phyloP scores from a whole-genome alignment of 2,113 vertebrate species.

The Argyrosomus japonicus region DNA sequence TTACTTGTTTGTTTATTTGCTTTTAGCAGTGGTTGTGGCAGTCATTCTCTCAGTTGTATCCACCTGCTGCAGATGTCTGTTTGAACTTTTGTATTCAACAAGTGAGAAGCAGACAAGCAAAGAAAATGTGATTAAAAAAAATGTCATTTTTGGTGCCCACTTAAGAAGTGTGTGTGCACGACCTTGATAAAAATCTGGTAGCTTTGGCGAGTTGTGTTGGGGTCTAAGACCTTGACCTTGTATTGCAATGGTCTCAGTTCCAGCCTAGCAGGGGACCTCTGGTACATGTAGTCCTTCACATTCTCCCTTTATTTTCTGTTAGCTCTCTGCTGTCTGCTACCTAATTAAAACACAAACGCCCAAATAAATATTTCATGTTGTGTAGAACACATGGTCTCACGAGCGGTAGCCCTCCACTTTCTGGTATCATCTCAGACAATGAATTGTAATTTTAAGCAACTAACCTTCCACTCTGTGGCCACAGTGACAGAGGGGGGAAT shows the following conservation, averaged over 20 bases:
- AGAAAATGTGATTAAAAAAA: too few species aligned
- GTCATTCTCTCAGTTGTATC: too few species aligned
- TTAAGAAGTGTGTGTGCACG: neutral
- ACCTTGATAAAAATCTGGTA: neutral
- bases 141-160: too few species aligned
- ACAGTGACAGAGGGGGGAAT: constrained; percentile 41
- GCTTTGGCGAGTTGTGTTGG: neutral
- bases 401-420: neutral
- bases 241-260: neutral
- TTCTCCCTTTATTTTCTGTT: neutral
- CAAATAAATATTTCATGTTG: neutral
- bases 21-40: too few species aligned
- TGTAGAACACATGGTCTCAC: neutral
- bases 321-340: neutral
- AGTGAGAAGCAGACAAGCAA: neutral
- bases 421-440: constrained; percentile 45
- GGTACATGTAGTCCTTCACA: neutral
- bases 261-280: neutral
- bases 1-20: too few species aligned
- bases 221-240: neutral
- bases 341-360: neutral
- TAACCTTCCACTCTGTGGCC: constrained; percentile 46
- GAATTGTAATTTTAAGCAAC: constrained; percentile 25
- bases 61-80: too few species aligned
- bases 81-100: too few species aligned